A percentile compares a stretch with the other conserved stretches of the same genome.
Conservation (phyloP, 2,888 invertebrate genomes). For the Acanthosepion esculentum region DNA sequence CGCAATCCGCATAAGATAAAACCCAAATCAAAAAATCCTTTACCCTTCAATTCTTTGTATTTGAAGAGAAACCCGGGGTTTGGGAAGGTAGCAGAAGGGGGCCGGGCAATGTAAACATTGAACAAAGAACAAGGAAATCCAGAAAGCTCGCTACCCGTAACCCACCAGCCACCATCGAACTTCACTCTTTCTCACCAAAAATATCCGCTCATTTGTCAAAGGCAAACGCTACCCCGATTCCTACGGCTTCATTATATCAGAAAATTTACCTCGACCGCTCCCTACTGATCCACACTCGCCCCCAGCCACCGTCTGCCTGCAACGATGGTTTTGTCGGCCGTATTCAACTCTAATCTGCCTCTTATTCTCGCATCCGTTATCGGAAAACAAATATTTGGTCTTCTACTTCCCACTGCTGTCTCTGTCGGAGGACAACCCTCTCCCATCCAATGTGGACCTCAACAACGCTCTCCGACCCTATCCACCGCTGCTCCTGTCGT, state of each 20-base stretch:
- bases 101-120: background rate
- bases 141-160: background rate
- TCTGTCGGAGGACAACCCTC: background rate
- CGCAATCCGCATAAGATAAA: background rate
- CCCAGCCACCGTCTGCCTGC: background rate
- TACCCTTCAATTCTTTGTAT: background rate
- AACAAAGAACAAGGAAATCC: slow-evolving; percentile 17
- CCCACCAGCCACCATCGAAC: background rate
- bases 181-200: background rate
- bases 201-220: slow-evolving; percentile 21
- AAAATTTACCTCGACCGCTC: background rate
- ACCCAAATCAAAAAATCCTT: background rate
- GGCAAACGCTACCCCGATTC: background rate
- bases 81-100: background rate
- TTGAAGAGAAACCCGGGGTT: background rate
- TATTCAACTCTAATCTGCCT: slow-evolving; percentile 38
- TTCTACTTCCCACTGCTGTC: background rate
- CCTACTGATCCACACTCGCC: background rate
- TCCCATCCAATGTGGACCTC: background rate
- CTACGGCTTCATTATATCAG: background rate
- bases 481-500: slow-evolving; percentile 39
- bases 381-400: slow-evolving; percentile 41
- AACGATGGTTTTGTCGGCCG: background rate
- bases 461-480: background rate
- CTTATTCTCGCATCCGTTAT: slow-evolving; percentile 38